Base-by-base conservation (phyloP, 2,113 vertebrate species). In the Polyodon spathula region DNA sequence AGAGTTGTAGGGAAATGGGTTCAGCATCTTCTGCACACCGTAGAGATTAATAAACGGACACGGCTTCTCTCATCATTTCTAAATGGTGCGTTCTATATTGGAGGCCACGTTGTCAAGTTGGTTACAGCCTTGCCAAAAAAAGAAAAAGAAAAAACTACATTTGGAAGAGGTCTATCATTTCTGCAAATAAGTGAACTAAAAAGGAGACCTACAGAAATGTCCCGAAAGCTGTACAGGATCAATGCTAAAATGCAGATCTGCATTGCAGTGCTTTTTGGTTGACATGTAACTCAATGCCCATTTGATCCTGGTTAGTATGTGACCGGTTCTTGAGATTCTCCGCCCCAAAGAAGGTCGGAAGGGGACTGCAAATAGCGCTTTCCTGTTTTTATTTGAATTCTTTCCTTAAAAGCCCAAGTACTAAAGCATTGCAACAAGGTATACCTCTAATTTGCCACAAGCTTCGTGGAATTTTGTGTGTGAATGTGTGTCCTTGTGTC, bases 391-490 rank as follows among this genome's bases (percentile, higher is more conserved):
- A 61, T 59, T 83, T 81, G 66, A 84, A 86, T 80, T 71, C 72
- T 76, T 76, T 86, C 84, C 73, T 83, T 79, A 78, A 84, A 89
- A 88, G 81, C 61, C 81, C 80, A 76, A 81, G 82, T 87, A 88
- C 84, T 86, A 84, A 93, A 92, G 84, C 91, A 91, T 95, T 91
- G 88, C 92, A 96, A 96, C 93, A 91, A 94, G 91, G 89, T 96
- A 93, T 97, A 97, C 93, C 95, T 97, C 93, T 95, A 83, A 90
- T 92, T 87, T 89, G 90, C 88, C 89, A 92, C 89, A 91, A 79
- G 86, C 77, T 75, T 79, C 79, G 90, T 88, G 92, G 90, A 92
- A 76, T 71, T 77, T 85, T 86, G 81, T 91, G 83, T 89, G 90
- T 92, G 91, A 92, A 87, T 83, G 89, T 74, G 85, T 91, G n/a